These are phyloP conservation scores for Tetragonula clypearis DNA, from an alignment of 1,140 invertebrate species.

Conservation along the genomic window DNA sequence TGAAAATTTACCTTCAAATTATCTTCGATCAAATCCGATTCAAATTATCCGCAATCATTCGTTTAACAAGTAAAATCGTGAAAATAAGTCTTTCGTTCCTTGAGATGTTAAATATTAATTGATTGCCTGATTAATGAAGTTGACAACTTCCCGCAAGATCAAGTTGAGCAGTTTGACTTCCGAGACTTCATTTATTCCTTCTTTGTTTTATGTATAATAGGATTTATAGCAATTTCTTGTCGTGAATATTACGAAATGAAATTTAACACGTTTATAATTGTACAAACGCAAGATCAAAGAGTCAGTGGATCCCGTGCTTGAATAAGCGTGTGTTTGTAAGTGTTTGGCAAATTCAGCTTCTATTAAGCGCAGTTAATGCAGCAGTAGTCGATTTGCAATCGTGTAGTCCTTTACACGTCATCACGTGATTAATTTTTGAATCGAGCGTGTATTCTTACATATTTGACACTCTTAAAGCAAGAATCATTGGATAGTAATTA, in stretches of 20 bases:
- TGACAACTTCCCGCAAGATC: no score
- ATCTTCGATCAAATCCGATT: no score
- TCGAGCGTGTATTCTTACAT: neutral
- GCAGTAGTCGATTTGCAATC: conserved; percentile 45
- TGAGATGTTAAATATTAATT: no score
- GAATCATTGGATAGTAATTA: neutral
- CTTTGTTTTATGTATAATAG: neutral
- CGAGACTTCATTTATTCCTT: no score
- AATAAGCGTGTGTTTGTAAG: neutral
- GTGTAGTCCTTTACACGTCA: conserved; percentile 16
- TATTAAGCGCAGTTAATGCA: conserved; percentile 30
- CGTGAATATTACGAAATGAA: neutral
- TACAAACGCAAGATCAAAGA: neutral
- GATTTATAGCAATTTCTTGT: neutral
- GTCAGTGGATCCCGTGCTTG: neutral
- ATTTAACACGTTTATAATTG: neutral
- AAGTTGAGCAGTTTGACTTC: no score
- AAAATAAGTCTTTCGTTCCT: no score
- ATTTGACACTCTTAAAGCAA: neutral
- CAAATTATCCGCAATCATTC: no score
- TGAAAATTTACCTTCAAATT: no score
- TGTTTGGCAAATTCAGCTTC: conserved; percentile 10
- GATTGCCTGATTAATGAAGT: no score
- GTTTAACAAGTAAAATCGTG: no score
- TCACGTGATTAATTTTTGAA: conserved; percentile 20